These are phyloP conservation scores for Esox masquinongy DNA, from an alignment of 2,797 vertebrate species.

Conservation along the genomic window DNA sequence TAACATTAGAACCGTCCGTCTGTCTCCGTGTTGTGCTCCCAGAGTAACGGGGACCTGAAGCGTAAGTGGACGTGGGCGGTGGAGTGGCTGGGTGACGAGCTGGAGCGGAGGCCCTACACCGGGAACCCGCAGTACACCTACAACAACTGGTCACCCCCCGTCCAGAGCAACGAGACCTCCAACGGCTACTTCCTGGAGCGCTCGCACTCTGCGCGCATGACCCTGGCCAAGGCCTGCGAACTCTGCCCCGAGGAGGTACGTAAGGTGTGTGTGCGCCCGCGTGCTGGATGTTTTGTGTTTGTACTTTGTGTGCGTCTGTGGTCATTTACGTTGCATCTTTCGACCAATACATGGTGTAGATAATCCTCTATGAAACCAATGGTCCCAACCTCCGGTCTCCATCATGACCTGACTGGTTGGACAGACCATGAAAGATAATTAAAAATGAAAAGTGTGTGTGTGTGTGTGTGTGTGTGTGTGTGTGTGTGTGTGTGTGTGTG, in stretches of 20 bases:
- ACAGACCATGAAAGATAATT: too few relatives aligned
- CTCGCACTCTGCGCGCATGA: conserved; percentile 90
- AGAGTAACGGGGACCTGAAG: conserved; percentile 91
- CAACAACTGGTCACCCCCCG: conserved; percentile 90
- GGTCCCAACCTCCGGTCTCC: too few relatives aligned
- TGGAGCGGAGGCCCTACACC: conserved; percentile 86
- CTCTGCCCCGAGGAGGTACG: conserved; percentile 89
- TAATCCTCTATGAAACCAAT: too few relatives aligned
- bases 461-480: too few relatives aligned
- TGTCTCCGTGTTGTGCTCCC: conserved; percentile 19
- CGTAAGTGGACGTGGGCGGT: conserved; percentile 92
- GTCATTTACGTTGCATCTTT: background rate
- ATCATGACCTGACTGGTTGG: too few relatives aligned
- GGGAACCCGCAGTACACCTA: conserved; percentile 89
- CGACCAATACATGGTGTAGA: too few relatives aligned
- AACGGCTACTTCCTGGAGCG: conserved; percentile 91
- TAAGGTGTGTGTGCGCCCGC: background rate
- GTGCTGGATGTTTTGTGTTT: background rate
- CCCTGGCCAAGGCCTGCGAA: conserved; percentile 90
- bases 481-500: too few relatives aligned
- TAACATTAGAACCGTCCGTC: background rate
- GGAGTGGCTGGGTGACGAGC: conserved; percentile 89
- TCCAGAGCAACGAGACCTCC: conserved; percentile 91
- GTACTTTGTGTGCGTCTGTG: background rate
- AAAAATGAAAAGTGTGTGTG: too few relatives aligned